Evolutionary conservation across 2,113 vertebrate genomes (phyloP).

Genomic region (Phalacrocorax carbo): DNA sequence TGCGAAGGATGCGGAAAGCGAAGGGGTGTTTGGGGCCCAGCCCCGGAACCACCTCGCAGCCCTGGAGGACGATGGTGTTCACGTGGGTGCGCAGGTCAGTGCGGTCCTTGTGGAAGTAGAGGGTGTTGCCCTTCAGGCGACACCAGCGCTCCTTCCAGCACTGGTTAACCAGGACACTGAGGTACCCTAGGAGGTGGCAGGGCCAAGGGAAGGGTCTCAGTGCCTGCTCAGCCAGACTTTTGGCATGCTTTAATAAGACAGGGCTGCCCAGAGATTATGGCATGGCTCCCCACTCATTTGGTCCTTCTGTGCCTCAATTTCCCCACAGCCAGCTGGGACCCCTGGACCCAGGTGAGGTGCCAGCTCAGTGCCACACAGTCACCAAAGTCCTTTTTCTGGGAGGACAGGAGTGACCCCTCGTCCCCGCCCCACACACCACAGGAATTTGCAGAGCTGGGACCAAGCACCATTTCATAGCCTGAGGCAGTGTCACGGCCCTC

Average conservation of each 20-base stretch:
- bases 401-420: accelerated
- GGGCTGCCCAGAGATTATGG: background rate
- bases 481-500: background rate
- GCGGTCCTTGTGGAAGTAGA: slow-evolving; percentile 89
- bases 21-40: slow-evolving; percentile 94
- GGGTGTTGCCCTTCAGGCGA: slow-evolving; percentile 80
- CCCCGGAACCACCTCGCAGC: slow-evolving; percentile 87
- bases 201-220: background rate
- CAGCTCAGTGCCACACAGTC: background rate
- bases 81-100: slow-evolving; percentile 81
- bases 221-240: accelerated
- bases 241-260: background rate
- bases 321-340: background rate
- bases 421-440: accelerated
- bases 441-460: background rate
- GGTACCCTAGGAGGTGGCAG: slow-evolving; percentile 75
- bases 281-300: accelerated
- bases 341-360: background rate
- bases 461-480: background rate
- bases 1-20: slow-evolving; percentile 90
- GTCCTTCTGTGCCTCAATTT: background rate
- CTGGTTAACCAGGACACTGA: slow-evolving; percentile 87
- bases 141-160: slow-evolving; percentile 96
- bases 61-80: slow-evolving; percentile 80
- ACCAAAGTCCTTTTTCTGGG: background rate